These are phyloP conservation scores for Andrena haemorrhoa DNA, from an alignment of 2,888 invertebrate species.

Conservation along the genomic window DNA sequence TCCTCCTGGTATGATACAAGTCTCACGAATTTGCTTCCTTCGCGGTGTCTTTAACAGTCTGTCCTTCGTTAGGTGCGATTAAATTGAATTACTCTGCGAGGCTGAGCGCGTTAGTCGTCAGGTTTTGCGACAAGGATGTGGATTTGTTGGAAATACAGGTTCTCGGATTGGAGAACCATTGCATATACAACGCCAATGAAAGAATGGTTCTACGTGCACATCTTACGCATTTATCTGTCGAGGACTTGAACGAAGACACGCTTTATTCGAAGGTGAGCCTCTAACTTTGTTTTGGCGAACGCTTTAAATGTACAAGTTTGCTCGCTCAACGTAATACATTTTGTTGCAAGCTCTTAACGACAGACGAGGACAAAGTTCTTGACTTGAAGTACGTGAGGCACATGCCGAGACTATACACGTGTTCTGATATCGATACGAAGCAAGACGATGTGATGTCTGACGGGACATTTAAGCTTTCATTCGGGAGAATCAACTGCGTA, in stretches of 20 bases:
- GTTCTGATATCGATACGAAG: conserved; percentile 85
- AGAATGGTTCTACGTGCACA: conserved; percentile 90
- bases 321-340: conserved; percentile 21
- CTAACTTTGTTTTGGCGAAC: not conserved
- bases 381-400: conserved; percentile 92
- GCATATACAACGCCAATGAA: conserved; percentile 92
- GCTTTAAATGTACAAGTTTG: not conserved
- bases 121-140: conserved; percentile 90
- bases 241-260: conserved; percentile 91
- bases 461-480: conserved; percentile 89
- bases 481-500: conserved; percentile 91
- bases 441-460: conserved; percentile 88
- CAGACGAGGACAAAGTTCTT: conserved; percentile 92
- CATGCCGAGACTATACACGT: conserved; percentile 87
- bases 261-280: conserved; percentile 89
- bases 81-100: conserved; percentile 87
- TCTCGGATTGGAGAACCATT: conserved; percentile 90
- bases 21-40: not conserved
- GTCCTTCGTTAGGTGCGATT: conserved; percentile 83
- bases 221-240: conserved; percentile 89
- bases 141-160: conserved; percentile 90
- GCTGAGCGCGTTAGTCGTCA: conserved; percentile 88
- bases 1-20: conserved; percentile 87
- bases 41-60: not conserved
- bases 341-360: conserved; percentile 88